Evolutionary conservation across 2,113 vertebrate species (phyloP), one percentile per base, ranked within the genome.

Genomic region (Coreoperca whiteheadi): DNA sequence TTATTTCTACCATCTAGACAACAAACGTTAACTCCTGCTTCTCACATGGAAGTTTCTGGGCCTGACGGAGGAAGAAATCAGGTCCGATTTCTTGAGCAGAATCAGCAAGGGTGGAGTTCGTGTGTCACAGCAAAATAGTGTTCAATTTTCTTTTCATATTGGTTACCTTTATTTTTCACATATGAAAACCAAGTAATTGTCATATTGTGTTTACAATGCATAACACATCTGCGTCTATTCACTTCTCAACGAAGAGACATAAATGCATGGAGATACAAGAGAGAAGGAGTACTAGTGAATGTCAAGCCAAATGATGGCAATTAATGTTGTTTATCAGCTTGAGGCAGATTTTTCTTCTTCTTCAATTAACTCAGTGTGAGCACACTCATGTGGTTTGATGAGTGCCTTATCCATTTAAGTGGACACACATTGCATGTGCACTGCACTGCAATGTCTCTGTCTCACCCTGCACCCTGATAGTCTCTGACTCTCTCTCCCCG

Each of bases 1-100:
- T 95, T 95, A 95, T 97, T 97, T 95, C 94, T 93, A 66, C 81
- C 93, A 87, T 83, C 95, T 95, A 95, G 93, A 95, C 89, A 95
- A 91, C 89, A 95, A 94, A 95, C 89, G 79, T 96, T 94, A 95
- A 39, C 54, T 88, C 91, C 80, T 82, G 74, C 83, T 82, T 87
- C 66, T 92, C 93, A 89, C 67, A 81, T 20, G 37, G 12, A 85
- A 4, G 23, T 75, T 65, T 76, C 39, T 46, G 54, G 54, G 65
- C 60, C 71, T 20, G 79, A 50, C 81, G 77, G 74, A 76, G 70
- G 83, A 85, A 84, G 77, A 86, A 65, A 85, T 82, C 84, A 79
- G 50, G 73, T 54, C 73, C 50, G 65, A 21, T 86, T 60, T 85
- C 43, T 74, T n/a, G 70, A 51, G 69, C 63, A 6, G 72, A 86